Percentiles rank a stretch among this genome's conserved stretches.
Conservation (phyloP, 2,888 invertebrate species). For the Plebejus anna region DNA sequence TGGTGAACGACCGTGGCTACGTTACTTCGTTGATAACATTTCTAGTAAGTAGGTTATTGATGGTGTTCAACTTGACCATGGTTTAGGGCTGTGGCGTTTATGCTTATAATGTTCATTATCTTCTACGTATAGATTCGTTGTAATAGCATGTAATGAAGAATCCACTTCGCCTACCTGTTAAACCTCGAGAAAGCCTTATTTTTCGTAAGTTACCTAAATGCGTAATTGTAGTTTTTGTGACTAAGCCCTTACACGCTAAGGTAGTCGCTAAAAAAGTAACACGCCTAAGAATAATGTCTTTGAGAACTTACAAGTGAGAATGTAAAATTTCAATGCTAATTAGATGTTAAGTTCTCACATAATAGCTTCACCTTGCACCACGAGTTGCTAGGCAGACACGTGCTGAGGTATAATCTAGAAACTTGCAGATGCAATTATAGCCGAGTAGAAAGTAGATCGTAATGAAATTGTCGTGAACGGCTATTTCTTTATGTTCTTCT, state of each 20-base stretch:
- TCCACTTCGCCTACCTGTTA: not conserved
- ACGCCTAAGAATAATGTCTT: not conserved
- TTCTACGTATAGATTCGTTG: not conserved
- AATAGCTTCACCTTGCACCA: conserved; percentile 22
- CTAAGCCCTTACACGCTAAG: not conserved
- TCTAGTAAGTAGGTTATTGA: conserved; percentile 27
- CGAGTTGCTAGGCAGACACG: conserved; percentile 27
- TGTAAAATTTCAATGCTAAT: conserved; percentile 17
- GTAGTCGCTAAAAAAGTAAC: not conserved
- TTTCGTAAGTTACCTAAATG: conserved; percentile 21
- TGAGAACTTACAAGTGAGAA: conserved; percentile 15
- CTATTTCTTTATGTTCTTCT: not conserved
- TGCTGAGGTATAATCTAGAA: conserved; percentile 24
- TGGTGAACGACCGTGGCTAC: not conserved
- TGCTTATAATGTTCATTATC: not conserved
- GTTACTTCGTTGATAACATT: conserved; percentile 3
- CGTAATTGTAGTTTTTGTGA: conserved; percentile 25
- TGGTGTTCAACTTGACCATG: conserved; percentile 27
- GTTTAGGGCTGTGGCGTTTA: conserved; percentile 21
- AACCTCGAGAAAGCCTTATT: not conserved
- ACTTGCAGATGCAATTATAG: conserved; percentile 23
- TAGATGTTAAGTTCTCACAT: conserved; percentile 2
- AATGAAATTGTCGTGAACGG: not conserved
- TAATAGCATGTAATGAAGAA: not conserved
- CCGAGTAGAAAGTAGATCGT: conserved; percentile 1